Conservation (phyloP, 2,113 vertebrate genomes). For the Phainopepla nitens region DNA sequence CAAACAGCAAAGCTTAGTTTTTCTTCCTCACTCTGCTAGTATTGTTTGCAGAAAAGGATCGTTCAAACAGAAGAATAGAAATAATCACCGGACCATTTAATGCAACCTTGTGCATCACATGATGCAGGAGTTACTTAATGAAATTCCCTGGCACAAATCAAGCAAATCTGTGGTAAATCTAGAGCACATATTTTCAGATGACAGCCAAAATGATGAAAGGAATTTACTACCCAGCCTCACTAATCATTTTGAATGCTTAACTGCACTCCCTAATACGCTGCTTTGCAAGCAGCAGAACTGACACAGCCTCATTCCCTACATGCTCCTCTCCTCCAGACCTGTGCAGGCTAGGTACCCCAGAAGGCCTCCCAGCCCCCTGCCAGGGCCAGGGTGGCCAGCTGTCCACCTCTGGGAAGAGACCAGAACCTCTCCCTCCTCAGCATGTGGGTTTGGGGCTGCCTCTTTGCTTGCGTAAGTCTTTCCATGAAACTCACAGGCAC, state of each 20-base stretch:
- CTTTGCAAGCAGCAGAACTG: neutral
- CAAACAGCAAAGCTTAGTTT: neutral
- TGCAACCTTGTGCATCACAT: constrained; percentile 37
- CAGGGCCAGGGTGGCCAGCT: neutral
- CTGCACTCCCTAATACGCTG: neutral
- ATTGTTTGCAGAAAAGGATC: constrained; percentile 9
- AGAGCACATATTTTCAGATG: constrained; percentile 47
- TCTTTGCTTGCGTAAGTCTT: neutral
- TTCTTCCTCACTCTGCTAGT: neutral
- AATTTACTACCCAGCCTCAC: constrained; percentile 34
- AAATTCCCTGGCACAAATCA: constrained; percentile 45
- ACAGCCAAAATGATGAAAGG: constrained; percentile 60
- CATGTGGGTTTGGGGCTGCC: neutral
- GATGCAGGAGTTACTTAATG: constrained; percentile 50
- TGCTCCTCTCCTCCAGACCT: neutral
- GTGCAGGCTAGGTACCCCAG: neutral
- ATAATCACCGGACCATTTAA: constrained; percentile 23
- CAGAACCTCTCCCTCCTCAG: neutral
- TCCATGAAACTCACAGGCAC: neutral
- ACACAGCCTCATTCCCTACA: neutral
- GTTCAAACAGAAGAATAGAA: constrained; percentile 22
- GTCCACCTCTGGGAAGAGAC: neutral
- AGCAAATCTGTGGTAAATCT: constrained; percentile 50
- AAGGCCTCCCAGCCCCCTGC: neutral
- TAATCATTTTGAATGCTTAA: constrained; percentile 44